Base-by-base conservation (phyloP, 2,888 invertebrate species). In the Pomacea canaliculata region DNA sequence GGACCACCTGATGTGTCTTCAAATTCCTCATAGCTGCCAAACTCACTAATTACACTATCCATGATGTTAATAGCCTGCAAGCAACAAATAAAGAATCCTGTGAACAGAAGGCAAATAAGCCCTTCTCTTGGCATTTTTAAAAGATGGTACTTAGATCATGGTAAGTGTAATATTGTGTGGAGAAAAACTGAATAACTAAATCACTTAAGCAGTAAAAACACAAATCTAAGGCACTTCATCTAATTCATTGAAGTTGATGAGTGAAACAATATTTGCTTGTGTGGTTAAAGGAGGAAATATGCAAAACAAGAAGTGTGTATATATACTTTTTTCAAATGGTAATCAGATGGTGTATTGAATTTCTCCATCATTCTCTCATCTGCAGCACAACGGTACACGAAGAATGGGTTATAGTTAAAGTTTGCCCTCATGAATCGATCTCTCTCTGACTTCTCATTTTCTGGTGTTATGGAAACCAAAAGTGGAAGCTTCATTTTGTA, bases 1-100 rank as follows among this genome's bases (percentile, higher is more conserved):
- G 82, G 83, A 0, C 89, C 89, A 0, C 89, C 89, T 13, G 87
- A 85, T 68, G 81, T 78, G 70, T 85, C 85, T 70, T 87, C 89
- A 84, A 87, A 89, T 56, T 84, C 79, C 77, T 89, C 88, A 80
- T 87, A 89, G 27, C 78, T 83, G 18, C 89, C 89, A 78, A 87
- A 87, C 23, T 83, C 79, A 8, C 79, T 75, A 19, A 89, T 80
- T 3, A 87, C 86, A 67, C 79, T 84, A 62, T 86, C 82, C 86
- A 89, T 85, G 60, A 89, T 88, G 9, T 84, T 78, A 16, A 87
- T 78, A n/a, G 89, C 89, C 89, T 89, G 82, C 63, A 74, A 59
- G 7, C 63, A n/a, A 48, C 37, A 56, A 56, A 56, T 56, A 16
- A 56, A 13, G 10, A 56, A 56, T 16, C 10, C 10, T 56, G 16